Conservation (phyloP, 1,140 invertebrate genomes). For the Bombus breviceps region DNA sequence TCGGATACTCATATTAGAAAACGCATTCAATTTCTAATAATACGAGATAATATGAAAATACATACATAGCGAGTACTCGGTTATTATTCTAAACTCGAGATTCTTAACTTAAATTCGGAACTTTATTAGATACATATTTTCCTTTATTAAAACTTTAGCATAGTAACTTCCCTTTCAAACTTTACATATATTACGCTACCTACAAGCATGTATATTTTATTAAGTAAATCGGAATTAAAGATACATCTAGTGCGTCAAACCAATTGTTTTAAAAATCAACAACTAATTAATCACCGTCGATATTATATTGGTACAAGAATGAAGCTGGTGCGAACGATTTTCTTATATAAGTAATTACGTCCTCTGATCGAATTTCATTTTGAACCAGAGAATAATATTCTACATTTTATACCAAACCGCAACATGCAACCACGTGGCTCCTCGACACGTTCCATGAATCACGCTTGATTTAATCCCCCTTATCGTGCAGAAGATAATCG, state of each 20-base stretch:
- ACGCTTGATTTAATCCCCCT: constrained; percentile 30
- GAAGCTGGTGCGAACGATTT: background rate
- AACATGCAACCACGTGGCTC: constrained; percentile 31
- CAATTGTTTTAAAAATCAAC: background rate
- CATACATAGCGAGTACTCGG: background rate
- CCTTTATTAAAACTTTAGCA: background rate
- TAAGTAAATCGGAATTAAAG: background rate
- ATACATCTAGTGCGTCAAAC: too few relatives aligned
- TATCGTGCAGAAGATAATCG: constrained; percentile 52
- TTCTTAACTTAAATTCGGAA: background rate
- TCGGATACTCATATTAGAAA: background rate
- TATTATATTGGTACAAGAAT: background rate
- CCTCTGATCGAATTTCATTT: background rate
- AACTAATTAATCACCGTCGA: background rate
- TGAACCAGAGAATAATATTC: background rate
- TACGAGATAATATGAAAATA: too few relatives aligned
- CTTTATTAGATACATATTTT: background rate
- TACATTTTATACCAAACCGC: constrained; percentile 21
- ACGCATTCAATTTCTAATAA: background rate
- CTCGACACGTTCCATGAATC: constrained; percentile 23
- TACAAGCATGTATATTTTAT: background rate
- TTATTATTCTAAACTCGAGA: background rate
- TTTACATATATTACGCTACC: background rate
- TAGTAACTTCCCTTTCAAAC: background rate
- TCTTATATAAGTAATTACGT: background rate